These are phyloP conservation scores for Platycheirus rosarum DNA, from an alignment of 2,888 invertebrate genomes.

Conservation along the genomic window DNA sequence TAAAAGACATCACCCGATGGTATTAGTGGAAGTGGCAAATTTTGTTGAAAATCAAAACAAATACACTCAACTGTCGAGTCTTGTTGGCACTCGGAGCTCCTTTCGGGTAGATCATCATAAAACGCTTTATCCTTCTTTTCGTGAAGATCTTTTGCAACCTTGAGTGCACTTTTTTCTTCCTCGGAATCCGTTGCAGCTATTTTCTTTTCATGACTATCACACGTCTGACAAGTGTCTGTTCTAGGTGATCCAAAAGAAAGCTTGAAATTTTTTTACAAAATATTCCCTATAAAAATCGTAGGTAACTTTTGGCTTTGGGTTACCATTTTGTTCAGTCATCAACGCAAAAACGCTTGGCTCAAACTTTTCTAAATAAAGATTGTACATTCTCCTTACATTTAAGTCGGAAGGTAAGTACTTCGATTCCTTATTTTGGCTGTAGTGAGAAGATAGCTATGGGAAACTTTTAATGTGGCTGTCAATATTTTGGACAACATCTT, in stretches of 20 bases:
- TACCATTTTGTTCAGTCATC: conserved; percentile 33
- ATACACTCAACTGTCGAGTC: conserved; percentile 48
- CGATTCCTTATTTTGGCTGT: conserved; percentile 20
- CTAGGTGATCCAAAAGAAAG: conserved; percentile 35
- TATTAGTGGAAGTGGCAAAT: conserved; percentile 47
- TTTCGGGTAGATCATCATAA: conserved; percentile 16
- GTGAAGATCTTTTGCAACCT: neutral
- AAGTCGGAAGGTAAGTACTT: conserved; percentile 18
- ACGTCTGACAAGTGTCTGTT: conserved; percentile 36
- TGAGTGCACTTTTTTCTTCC: neutral
- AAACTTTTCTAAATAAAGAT: conserved; percentile 16
- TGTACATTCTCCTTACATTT: conserved; percentile 10
- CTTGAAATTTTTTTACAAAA: conserved; percentile 14
- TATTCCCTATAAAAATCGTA: conserved; percentile 33
- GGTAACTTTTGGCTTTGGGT: conserved; percentile 35
- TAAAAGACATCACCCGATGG: conserved; percentile 30
- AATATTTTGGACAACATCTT: conserved; percentile 1
- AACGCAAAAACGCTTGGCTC: conserved; percentile 8
- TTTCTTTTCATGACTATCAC: conserved; percentile 31
- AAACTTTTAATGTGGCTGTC: conserved; percentile 18
- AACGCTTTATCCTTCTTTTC: conserved; percentile 14
- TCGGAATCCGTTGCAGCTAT: conserved; percentile 7
- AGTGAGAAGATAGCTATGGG: neutral
- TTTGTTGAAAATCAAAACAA: conserved; percentile 43
- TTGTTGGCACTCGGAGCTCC: neutral